Percentiles rank a stretch among this genome's conserved stretches.
Conservation (phyloP, 2,888 invertebrate species). For the Scaptomyza flava region DNA sequence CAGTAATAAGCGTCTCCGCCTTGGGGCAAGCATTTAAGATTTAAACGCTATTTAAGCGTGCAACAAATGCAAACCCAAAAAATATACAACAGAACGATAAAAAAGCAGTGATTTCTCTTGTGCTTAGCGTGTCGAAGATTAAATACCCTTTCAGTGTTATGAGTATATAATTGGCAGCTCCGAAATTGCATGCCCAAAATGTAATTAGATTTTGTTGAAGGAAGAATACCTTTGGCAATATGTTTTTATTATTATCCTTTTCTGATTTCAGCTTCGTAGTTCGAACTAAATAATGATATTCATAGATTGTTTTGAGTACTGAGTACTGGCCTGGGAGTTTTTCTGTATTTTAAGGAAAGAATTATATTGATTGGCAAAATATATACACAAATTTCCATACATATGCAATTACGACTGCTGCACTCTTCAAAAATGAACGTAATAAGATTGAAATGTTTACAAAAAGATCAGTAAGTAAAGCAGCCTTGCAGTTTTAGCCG, state of each 20-base stretch:
- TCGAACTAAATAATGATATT: too few relatives aligned
- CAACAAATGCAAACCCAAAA: slow-evolving; percentile 45
- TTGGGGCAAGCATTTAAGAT: slow-evolving; percentile 69
- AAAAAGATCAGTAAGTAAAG: slow-evolving; percentile 13
- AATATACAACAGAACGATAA: slow-evolving; percentile 13
- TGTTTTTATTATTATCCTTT: not conserved
- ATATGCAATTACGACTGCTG: too few relatives aligned
- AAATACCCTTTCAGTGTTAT: slow-evolving; percentile 28
- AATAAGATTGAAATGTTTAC: not conserved
- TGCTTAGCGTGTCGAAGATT: slow-evolving; percentile 4
- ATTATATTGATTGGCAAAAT: too few relatives aligned
- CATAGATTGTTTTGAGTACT: too few relatives aligned
- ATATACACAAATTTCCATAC: too few relatives aligned
- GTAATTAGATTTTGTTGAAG: not conserved
- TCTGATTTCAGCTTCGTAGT: too few relatives aligned
- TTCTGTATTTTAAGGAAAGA: too few relatives aligned
- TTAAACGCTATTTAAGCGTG: slow-evolving; percentile 69
- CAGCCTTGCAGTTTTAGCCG: slow-evolving; percentile 26
- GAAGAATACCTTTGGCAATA: not conserved
- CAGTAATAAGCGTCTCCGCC: slow-evolving; percentile 41
- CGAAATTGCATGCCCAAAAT: not conserved
- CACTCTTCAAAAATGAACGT: slow-evolving; percentile 4
- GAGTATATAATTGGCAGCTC: not conserved
- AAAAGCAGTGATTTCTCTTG: not conserved
- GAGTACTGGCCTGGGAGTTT: too few relatives aligned